Conservation (phyloP, 2,797 vertebrate species). For the Crocidura indochinensis region DNA sequence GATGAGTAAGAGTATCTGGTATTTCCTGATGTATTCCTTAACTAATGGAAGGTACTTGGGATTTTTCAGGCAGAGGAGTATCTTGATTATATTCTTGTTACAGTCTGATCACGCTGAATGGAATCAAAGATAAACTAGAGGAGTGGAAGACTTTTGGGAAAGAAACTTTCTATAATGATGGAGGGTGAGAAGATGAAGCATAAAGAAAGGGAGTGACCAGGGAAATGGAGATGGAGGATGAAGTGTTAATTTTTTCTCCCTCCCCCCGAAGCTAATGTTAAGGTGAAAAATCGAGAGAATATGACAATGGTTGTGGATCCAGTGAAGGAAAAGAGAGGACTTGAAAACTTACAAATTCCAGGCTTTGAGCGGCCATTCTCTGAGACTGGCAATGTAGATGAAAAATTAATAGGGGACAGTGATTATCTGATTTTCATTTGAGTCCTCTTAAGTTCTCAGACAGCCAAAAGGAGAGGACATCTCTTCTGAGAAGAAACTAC, state of each 20-base stretch:
- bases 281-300: neutral
- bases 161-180: neutral
- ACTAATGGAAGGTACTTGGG: neutral
- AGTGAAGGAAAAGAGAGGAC: constrained; percentile 12
- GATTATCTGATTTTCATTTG: constrained; percentile 9
- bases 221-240: constrained; percentile 4
- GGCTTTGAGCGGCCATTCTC: neutral
- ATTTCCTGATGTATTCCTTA: too few relatives aligned
- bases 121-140: neutral
- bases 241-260: neutral
- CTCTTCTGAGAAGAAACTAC: neutral
- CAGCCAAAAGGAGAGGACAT: neutral
- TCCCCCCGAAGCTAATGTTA: neutral
- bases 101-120: neutral
- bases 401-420: neutral
- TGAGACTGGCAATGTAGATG: neutral
- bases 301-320: neutral
- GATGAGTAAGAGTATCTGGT: too few relatives aligned
- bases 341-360: neutral
- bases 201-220: neutral
- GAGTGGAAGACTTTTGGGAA: neutral
- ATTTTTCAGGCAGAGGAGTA: constrained; percentile 34
- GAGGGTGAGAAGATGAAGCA: neutral
- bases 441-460: neutral
- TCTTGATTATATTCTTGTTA: constrained; percentile 48